Conservation (phyloP, 2,113 vertebrate species). For the Vidua chalybeata region DNA sequence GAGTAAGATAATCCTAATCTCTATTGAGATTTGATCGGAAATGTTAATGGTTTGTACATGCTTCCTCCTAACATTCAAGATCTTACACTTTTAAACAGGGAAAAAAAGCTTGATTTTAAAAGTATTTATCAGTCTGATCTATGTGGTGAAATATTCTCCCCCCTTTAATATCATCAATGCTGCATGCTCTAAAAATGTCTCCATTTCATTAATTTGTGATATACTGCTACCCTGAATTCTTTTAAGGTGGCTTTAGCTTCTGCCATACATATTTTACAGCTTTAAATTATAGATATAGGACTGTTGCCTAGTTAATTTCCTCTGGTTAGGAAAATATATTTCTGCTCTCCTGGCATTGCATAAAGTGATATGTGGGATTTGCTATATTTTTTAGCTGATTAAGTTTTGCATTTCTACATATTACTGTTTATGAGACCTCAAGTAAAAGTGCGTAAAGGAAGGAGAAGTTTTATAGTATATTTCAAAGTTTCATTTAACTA, state of each 20-base stretch:
- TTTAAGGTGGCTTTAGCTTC: constrained; percentile 65
- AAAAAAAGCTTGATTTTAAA: not conserved
- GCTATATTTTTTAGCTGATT: constrained; percentile 61
- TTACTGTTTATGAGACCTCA: constrained; percentile 56
- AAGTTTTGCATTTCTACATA: constrained; percentile 56
- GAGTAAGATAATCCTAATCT: not conserved
- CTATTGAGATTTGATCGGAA: not conserved
- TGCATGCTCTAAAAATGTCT: constrained; percentile 62
- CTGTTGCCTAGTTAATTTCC: constrained; percentile 70
- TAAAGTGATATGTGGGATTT: constrained; percentile 56
- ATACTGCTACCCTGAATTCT: constrained; percentile 55
- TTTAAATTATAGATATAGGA: constrained; percentile 64
- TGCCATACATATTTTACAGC: constrained; percentile 67
- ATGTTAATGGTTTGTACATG: not conserved
- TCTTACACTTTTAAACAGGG: not conserved
- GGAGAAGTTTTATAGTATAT: constrained; percentile 46
- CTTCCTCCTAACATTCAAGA: not conserved
- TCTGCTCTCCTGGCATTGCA: constrained; percentile 49
- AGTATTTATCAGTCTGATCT: constrained; percentile 32
- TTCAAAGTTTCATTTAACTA: constrained; percentile 63
- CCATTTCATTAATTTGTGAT: constrained; percentile 68
- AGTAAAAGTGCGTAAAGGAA: constrained; percentile 47
- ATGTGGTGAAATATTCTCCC: constrained; percentile 21
- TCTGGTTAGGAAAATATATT: constrained; percentile 69
- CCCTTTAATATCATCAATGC: constrained; percentile 28